phyloP scores from a whole-genome alignment of 2,888 invertebrate genomes.

The Lagria hirta region DNA sequence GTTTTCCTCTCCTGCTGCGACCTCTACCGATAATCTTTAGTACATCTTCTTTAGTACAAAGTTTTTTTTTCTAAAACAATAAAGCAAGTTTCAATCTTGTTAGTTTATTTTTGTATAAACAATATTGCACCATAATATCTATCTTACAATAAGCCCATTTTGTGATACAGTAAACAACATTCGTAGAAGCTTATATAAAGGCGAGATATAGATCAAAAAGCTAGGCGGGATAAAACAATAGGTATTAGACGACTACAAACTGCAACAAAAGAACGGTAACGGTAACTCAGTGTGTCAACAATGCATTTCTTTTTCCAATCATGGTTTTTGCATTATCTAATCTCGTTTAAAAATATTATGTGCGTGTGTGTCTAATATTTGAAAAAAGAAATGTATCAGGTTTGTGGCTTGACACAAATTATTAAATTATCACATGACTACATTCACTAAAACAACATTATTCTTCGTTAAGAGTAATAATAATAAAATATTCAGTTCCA shows the following conservation, averaged over 20 bases:
- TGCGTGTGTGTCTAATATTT: conserved; percentile 17
- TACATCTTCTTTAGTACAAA: no score
- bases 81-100: conserved; percentile 26
- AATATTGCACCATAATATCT: conserved; percentile 50
- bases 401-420: conserved; percentile 8
- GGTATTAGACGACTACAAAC: conserved; percentile 17
- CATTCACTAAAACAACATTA: conserved; percentile 43
- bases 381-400: conserved; percentile 8
- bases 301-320: conserved; percentile 6
- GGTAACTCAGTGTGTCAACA: conserved; percentile 9
- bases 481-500: conserved; percentile 46
- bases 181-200: conserved; percentile 28
- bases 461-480: no score
- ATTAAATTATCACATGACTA: conserved; percentile 46
- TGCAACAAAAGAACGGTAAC: conserved; percentile 9
- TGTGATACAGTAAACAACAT: conserved; percentile 47
- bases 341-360: conserved; percentile 22
- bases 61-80: no score
- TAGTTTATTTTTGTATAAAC: conserved; percentile 49
- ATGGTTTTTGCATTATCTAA: conserved; percentile 14
- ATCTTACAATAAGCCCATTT: conserved; percentile 45
- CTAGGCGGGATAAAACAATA: conserved; percentile 22
- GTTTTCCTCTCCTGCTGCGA: no score
- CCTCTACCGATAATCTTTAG: background rate
- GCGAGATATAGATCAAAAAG: conserved; percentile 28